Evolutionary conservation across 2,888 invertebrate genomes (phyloP), one percentile per base, ranked within the genome.

Genomic region (Aphidius colemani): DNA sequence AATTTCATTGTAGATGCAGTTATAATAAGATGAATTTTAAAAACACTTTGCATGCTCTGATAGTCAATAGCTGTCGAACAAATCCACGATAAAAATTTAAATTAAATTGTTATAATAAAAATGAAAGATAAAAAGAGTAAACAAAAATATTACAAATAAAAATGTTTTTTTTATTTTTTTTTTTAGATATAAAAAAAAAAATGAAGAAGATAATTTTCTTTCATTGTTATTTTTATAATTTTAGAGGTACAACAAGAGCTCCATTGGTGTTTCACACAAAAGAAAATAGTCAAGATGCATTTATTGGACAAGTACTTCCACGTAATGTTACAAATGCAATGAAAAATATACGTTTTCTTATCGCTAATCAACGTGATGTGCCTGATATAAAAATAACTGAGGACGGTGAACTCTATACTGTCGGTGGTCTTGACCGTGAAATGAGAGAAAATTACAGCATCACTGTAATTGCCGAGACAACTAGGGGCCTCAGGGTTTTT

Each of bases 341-440:
- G 68, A 73, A 74, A 58, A 88, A 87, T 69, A 84, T 91, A 50
- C 86, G 88, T 68, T 94, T 92, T 71, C 86, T 92, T 30, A 91
- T 94, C 67, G 93, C 93, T 46, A 93, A 93, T 82, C 92, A 92
- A 74, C 90, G 91, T 73, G 94, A 94, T 78, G 89, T 93, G 5
- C 87, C 89, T 13, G 92, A 93, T 74, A 92, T 94, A 69, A 88
- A 89, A 43, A 90, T 94, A 45, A 90, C 91, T 6, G 80, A 86
- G 69, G 92, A 93, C 76, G 94, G 94, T 41, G 90, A 91, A 1
- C 85, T 94, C n/a, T 91, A 89, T 78, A 90, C 93, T 0, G 87
- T 90, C 60, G 88, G 87, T 67, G 88, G 91, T 18, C 84, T 94
- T 59, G 94, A 94, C 78, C 86, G 94, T 70, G 94, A 94, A 83